Percentiles rank a stretch among this genome's conserved stretches.
phyloP scores from a whole-genome alignment of 2,113 vertebrate genomes.

The Atlantisia rogersi region DNA sequence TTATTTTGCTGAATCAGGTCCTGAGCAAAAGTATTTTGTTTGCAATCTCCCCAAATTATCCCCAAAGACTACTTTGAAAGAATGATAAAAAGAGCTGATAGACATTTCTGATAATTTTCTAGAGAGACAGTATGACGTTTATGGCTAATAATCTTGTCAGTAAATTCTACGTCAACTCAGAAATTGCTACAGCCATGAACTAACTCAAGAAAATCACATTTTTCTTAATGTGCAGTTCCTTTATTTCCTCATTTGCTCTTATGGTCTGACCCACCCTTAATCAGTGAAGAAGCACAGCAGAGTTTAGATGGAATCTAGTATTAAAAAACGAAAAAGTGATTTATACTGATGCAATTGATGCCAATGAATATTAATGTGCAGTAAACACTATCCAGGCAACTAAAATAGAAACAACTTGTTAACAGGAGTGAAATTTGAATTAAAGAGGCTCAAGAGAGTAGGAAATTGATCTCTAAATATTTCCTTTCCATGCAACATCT shows the following conservation, averaged over 20 bases:
- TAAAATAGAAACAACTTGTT: not conserved
- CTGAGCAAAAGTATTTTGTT: not conserved
- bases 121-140: not conserved
- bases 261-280: not conserved
- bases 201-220: not conserved
- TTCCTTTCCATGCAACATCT: not conserved
- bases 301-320: not conserved
- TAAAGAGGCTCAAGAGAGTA: not conserved
- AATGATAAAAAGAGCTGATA: not conserved
- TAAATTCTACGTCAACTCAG: not conserved
- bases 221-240: not conserved
- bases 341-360: not conserved
- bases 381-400: not conserved
- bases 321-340: not conserved
- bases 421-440: not conserved
- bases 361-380: not conserved
- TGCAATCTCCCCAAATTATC: not conserved
- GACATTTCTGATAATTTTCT: not conserved
- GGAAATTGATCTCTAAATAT: not conserved
- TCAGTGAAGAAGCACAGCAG: slow-evolving; percentile 28
- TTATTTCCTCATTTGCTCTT: not conserved
- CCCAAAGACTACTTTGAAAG: not conserved
- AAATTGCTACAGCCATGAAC: not conserved
- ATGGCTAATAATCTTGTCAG: not conserved
- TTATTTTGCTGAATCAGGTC: slow-evolving; percentile 41